Evolutionary conservation across 2,888 invertebrate genomes (phyloP).

Genomic region (Suillia variegata): DNA sequence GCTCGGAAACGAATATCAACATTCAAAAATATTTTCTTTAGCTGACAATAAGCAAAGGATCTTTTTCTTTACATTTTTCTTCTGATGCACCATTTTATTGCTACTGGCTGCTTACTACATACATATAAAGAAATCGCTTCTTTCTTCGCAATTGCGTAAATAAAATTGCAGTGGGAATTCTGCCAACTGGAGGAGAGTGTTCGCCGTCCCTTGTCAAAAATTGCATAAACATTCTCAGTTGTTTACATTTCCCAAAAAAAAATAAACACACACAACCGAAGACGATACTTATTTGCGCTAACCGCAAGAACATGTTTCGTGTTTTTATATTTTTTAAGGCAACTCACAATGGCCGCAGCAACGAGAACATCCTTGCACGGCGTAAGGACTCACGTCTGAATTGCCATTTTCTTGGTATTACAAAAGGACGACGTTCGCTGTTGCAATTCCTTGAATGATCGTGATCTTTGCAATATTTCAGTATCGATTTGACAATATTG

Average conservation of each 20-base stretch:
- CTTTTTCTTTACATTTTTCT: too few relatives aligned
- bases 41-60: too few relatives aligned
- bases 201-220: neutral
- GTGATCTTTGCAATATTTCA: slow-evolving; percentile 14
- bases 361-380: slow-evolving; percentile 19
- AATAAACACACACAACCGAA: neutral
- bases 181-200: neutral
- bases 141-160: neutral
- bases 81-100: too few relatives aligned
- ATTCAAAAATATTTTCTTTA: neutral
- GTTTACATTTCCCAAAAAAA: neutral
- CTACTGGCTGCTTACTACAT: neutral
- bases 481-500: neutral
- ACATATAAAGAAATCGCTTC: neutral
- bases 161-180: slow-evolving; percentile 1
- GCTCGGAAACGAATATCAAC: too few relatives aligned
- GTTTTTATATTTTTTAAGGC: slow-evolving; percentile 5
- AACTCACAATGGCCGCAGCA: neutral
- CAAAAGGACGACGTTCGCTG: neutral
- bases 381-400: slow-evolving; percentile 15
- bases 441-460: slow-evolving; percentile 3
- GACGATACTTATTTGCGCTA: slow-evolving; percentile 18
- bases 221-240: neutral
- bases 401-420: slow-evolving; percentile 21
- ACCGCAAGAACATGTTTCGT: slow-evolving; percentile 30